These are phyloP conservation scores for Hycleus phaleratus DNA, from an alignment of 1,140 invertebrate species.

Conservation along the genomic window DNA sequence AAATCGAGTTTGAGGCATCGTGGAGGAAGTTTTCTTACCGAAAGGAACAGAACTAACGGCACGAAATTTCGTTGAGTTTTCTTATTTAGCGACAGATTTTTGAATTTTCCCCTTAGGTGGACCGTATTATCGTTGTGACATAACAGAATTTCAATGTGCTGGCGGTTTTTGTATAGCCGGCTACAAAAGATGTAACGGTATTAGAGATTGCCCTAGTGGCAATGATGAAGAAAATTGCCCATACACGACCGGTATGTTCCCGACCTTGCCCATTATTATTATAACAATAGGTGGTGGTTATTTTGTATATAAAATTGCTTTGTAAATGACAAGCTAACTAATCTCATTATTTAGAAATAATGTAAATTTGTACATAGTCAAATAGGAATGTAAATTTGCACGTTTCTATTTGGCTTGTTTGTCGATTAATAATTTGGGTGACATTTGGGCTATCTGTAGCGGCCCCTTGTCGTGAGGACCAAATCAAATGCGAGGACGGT, in stretches of 20 bases:
- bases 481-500: conserved; percentile 57
- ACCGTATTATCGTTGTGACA: conserved; percentile 38
- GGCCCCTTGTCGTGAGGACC: conserved; percentile 42
- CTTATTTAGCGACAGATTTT: not conserved
- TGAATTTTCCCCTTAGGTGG: conserved; percentile 9
- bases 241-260: not conserved
- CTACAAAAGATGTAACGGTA: conserved; percentile 56
- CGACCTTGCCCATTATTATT: too few species aligned
- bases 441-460: conserved; percentile 3
- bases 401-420: too few species aligned
- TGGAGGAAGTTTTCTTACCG: not conserved
- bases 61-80: conserved; percentile 2
- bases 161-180: conserved; percentile 57
- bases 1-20: not conserved
- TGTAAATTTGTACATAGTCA: too few species aligned
- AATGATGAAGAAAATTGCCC: conserved; percentile 61
- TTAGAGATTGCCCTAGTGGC: conserved; percentile 56
- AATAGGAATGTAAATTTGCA: too few species aligned
- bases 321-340: too few species aligned
- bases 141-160: conserved; percentile 51
- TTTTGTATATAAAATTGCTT: too few species aligned
- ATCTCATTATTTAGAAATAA: too few species aligned
- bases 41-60: conserved; percentile 13
- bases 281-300: too few species aligned
- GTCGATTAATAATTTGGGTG: too few species aligned